phyloP scores from a whole-genome alignment of 35 echinoderm and acorn worm species.

The Ophioderma brevispina region DNA sequence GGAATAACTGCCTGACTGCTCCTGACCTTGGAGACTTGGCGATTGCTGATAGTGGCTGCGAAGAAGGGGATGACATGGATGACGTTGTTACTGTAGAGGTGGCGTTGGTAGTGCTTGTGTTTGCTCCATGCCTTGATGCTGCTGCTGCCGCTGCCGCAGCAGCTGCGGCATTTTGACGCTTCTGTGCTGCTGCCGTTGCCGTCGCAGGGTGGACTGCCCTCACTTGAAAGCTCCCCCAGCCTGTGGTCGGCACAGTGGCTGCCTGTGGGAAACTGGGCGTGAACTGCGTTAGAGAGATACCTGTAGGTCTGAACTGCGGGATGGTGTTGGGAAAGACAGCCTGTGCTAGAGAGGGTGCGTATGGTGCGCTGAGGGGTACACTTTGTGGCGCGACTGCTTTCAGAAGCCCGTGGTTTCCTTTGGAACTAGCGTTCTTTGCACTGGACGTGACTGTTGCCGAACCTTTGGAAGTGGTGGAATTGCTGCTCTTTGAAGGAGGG shows the following conservation, averaged over 20 bases:
- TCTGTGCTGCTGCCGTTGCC: background rate
- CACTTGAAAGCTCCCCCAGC: constrained; percentile 10
- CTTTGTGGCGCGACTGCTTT: background rate
- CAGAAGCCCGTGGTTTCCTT: constrained; percentile 8
- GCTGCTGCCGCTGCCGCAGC: background rate
- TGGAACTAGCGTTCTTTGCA: background rate
- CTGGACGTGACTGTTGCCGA: background rate
- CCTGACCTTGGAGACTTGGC: background rate
- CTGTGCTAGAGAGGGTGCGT: background rate
- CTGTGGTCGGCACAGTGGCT: background rate
- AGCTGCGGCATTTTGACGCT: background rate
- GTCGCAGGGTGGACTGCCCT: background rate
- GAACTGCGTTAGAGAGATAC: constrained; percentile 26
- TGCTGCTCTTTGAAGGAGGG: constrained; percentile 18
- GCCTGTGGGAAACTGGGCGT: constrained; percentile 8
- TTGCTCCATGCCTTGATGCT: background rate
- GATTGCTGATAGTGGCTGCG: background rate
- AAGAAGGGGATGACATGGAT: background rate
- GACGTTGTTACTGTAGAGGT: background rate
- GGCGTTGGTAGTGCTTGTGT: background rate
- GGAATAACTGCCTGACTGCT: constrained; percentile 53
- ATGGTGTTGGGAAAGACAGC: constrained; percentile 19
- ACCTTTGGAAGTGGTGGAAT: constrained; percentile 26
- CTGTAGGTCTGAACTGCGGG: constrained; percentile 14
- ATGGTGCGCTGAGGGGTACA: constrained; percentile 4